phyloP scores from a whole-genome alignment of 2,888 invertebrate genomes.

The Loripinus fragilis region DNA sequence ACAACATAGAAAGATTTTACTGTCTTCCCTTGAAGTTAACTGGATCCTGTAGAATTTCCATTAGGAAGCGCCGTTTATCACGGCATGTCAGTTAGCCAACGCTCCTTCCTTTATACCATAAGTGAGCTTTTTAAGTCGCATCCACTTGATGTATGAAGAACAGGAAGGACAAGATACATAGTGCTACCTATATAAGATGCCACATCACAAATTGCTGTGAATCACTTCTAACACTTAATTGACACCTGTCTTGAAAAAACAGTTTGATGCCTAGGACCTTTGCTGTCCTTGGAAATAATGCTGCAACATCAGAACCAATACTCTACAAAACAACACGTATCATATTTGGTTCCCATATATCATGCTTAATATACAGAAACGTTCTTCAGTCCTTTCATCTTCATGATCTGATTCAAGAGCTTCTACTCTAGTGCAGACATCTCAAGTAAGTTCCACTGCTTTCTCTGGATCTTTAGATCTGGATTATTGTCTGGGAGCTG shows the following conservation, averaged over 20 bases:
- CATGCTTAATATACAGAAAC: conserved; percentile 16
- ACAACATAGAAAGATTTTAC: neutral
- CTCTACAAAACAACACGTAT: neutral
- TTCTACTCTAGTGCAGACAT: too few species aligned
- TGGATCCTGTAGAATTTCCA: conserved; percentile 17
- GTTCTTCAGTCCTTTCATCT: conserved; percentile 18
- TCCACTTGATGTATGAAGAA: conserved; percentile 20
- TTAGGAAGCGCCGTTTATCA: neutral
- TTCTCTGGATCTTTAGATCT: neutral
- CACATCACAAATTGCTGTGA: conserved; percentile 19
- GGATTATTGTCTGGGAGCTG: conserved; percentile 5
- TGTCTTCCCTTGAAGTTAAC: neutral
- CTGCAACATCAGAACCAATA: conserved; percentile 20
- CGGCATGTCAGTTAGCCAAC: neutral
- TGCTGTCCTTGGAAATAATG: conserved; percentile 2
- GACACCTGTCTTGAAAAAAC: conserved; percentile 18
- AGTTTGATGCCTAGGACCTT: neutral
- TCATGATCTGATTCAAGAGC: conserved; percentile 24
- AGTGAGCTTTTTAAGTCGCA: conserved; percentile 3
- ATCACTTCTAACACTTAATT: neutral
- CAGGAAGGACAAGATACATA: neutral
- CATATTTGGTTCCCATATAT: neutral
- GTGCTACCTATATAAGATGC: conserved; percentile 7
- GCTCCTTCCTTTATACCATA: conserved; percentile 10
- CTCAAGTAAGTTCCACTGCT: neutral